Conservation (phyloP, 2,797 vertebrate species). For the Numenius phaeopus region DNA sequence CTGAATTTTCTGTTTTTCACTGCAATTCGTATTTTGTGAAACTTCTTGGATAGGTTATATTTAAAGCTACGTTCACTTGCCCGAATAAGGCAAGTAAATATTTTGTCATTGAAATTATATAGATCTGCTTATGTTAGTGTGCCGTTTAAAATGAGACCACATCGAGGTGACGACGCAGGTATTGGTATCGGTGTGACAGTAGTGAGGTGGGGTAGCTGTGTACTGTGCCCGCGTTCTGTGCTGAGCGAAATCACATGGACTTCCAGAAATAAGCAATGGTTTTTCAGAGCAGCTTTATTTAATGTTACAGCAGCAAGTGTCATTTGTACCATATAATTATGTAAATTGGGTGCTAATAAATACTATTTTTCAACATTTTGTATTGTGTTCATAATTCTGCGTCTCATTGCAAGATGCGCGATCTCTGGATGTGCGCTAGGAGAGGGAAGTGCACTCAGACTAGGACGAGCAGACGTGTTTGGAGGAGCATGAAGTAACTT, state of each 20-base stretch:
- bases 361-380: slow-evolving; percentile 79
- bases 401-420: background rate
- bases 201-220: slow-evolving; percentile 52
- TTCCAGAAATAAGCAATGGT: slow-evolving; percentile 67
- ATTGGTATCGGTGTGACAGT: slow-evolving; percentile 41
- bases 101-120: slow-evolving; percentile 44
- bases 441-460: background rate
- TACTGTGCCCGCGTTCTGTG: slow-evolving; percentile 51
- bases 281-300: slow-evolving; percentile 77
- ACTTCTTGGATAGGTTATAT: slow-evolving; percentile 36
- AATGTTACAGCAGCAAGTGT: slow-evolving; percentile 76
- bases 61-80: slow-evolving; percentile 53
- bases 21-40: slow-evolving; percentile 43
- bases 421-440: background rate
- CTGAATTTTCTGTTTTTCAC: slow-evolving; percentile 51
- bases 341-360: slow-evolving; percentile 81
- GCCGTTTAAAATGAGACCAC: background rate
- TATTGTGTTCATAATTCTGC: background rate
- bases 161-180: slow-evolving; percentile 40
- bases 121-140: slow-evolving; percentile 43
- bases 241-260: slow-evolving; percentile 70
- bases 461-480: background rate
- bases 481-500: background rate
- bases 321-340: slow-evolving; percentile 79
- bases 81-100: slow-evolving; percentile 44